These are phyloP conservation scores for Carduelis carduelis DNA, from an alignment of 2,797 vertebrate genomes.

Conservation along the genomic window DNA sequence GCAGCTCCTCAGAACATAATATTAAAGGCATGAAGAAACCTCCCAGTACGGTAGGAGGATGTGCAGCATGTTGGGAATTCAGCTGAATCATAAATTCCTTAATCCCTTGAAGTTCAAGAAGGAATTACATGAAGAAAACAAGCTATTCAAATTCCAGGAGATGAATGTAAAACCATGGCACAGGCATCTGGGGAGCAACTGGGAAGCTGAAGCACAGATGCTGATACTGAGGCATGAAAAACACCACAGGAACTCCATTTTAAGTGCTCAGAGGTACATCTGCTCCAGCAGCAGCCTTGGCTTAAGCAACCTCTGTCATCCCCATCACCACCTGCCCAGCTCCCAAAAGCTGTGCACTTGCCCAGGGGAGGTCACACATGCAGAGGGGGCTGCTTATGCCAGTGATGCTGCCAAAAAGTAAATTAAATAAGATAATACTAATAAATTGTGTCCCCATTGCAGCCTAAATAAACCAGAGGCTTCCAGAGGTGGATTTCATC, in stretches of 20 bases:
- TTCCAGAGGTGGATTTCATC: neutral
- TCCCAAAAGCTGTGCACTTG: neutral
- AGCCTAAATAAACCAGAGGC: neutral
- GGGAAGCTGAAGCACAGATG: neutral
- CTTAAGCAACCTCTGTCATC: neutral
- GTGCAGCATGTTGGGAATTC: neutral
- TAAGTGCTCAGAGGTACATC: neutral
- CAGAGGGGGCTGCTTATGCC: neutral
- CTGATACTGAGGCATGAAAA: accelerated
- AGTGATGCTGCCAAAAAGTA: neutral
- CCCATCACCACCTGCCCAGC: neutral
- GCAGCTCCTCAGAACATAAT: neutral
- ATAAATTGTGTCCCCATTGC: neutral
- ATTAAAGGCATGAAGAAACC: neutral
- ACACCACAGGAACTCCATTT: neutral
- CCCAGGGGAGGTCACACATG: neutral
- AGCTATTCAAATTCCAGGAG: neutral
- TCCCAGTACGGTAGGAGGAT: neutral
- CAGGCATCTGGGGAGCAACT: neutral
- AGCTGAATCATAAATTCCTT: slow-evolving; percentile 30
- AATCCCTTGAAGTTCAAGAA: slow-evolving; percentile 11
- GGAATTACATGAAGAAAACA: neutral
- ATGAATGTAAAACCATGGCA: neutral
- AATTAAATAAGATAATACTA: neutral
- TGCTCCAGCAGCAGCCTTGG: neutral